Conservation (phyloP, 2,888 invertebrate species). For the Rutpela maculata region DNA sequence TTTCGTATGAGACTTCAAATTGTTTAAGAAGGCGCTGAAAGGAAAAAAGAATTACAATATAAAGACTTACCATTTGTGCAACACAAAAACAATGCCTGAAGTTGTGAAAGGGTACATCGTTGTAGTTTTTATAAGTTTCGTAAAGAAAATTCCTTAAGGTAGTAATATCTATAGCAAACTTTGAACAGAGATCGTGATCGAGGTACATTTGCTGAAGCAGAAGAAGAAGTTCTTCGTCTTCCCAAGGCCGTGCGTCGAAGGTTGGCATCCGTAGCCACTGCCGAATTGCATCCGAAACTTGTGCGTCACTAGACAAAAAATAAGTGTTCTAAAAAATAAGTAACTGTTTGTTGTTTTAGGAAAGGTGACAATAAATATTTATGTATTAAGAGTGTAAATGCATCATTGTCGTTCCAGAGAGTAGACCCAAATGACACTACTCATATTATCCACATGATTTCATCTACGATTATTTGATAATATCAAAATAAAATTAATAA, state of each 20-base stretch:
- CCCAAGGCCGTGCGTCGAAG: constrained; percentile 89
- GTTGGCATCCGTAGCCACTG: constrained; percentile 81
- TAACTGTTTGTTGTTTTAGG: constrained; percentile 21
- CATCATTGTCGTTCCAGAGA: too few relatives aligned
- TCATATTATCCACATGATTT: too few relatives aligned
- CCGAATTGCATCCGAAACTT: constrained; percentile 79
- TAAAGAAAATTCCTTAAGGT: constrained; percentile 84
- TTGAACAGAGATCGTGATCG: constrained; percentile 84
- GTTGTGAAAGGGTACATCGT: constrained; percentile 92
- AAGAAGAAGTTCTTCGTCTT: constrained; percentile 86
- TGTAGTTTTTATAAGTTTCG: constrained; percentile 87
- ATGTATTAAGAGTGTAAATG: too few relatives aligned
- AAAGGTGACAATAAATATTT: too few relatives aligned
- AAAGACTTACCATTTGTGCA: constrained; percentile 85
- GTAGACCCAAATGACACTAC: too few relatives aligned
- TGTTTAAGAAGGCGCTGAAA: too few relatives aligned
- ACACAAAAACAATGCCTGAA: constrained; percentile 92
- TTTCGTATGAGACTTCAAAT: too few relatives aligned
- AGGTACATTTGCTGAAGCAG: constrained; percentile 89
- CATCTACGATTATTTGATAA: too few relatives aligned
- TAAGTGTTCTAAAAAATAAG: constrained; percentile 30
- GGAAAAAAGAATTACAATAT: too few relatives aligned
- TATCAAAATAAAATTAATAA: too few relatives aligned
- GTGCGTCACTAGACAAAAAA: constrained; percentile 77
- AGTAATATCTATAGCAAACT: constrained; percentile 84